phyloP scores from a whole-genome alignment of 2,888 invertebrate species.

The Drosophila testacea region DNA sequence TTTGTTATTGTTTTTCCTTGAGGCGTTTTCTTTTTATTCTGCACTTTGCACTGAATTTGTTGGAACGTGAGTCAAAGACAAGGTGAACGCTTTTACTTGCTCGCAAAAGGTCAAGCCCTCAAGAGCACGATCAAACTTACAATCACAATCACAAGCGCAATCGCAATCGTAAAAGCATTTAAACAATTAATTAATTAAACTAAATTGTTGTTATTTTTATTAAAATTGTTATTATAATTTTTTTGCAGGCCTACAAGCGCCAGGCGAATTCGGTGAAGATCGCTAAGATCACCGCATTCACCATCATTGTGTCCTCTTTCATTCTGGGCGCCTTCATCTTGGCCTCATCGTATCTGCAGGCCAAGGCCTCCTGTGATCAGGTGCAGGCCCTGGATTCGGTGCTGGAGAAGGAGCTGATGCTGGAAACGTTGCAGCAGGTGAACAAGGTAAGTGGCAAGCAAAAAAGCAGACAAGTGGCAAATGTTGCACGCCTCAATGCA shows the following conservation, averaged over 20 bases:
- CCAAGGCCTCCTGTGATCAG: slow-evolving; percentile 92
- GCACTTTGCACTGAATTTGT: slow-evolving; percentile 50
- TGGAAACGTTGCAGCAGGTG: slow-evolving; percentile 90
- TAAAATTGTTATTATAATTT: slow-evolving; percentile 30
- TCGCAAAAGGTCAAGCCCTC: slow-evolving; percentile 40
- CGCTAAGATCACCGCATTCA: slow-evolving; percentile 93
- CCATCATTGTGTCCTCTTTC: slow-evolving; percentile 92
- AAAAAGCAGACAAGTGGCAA: neutral
- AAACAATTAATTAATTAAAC: neutral
- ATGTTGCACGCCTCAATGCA: slow-evolving; percentile 54
- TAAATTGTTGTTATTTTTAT: slow-evolving; percentile 33
- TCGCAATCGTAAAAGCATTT: neutral
- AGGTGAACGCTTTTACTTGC: slow-evolving; percentile 59
- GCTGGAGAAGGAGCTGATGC: slow-evolving; percentile 89
- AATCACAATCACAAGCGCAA: neutral
- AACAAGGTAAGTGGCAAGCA: slow-evolving; percentile 84
- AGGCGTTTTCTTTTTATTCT: slow-evolving; percentile 17
- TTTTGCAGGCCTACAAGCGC: slow-evolving; percentile 91
- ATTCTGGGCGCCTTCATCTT: slow-evolving; percentile 93
- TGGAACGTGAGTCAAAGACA: slow-evolving; percentile 52
- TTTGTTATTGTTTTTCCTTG: slow-evolving; percentile 25
- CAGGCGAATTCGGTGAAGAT: slow-evolving; percentile 93
- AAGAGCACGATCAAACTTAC: slow-evolving; percentile 52
- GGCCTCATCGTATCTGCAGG: slow-evolving; percentile 93
- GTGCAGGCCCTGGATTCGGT: slow-evolving; percentile 89